Percentiles rank a stretch among this genome's conserved stretches.
phyloP scores from a whole-genome alignment of 2,888 invertebrate species.

The Sclerodermus sp. region DNA sequence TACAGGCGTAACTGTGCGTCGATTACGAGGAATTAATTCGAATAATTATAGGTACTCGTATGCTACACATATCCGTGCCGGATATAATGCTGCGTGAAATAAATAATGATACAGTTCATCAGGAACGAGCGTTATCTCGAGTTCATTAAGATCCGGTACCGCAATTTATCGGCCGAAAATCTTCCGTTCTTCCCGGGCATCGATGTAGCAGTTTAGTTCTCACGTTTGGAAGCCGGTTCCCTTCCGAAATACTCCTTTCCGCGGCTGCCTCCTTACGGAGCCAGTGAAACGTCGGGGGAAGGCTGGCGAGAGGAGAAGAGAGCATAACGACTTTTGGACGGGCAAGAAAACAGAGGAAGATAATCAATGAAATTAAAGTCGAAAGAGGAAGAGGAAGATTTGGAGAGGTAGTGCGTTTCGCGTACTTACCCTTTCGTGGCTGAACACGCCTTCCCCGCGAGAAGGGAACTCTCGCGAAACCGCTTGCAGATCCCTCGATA shows the following conservation, averaged over 20 bases:
- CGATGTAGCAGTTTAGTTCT: too few relatives aligned
- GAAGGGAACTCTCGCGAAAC: slow-evolving; percentile 26
- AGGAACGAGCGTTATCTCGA: too few relatives aligned
- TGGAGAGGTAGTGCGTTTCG: slow-evolving; percentile 9
- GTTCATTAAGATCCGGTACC: too few relatives aligned
- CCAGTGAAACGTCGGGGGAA: background rate
- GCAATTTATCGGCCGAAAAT: too few relatives aligned
- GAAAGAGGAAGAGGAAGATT: slow-evolving; percentile 14
- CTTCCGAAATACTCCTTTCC: too few relatives aligned
- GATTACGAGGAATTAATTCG: background rate
- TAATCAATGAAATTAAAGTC: slow-evolving; percentile 1
- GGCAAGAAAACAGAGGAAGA: background rate
- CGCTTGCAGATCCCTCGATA: slow-evolving; percentile 39
- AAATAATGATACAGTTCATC: background rate
- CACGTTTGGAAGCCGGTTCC: too few relatives aligned
- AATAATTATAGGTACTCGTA: background rate
- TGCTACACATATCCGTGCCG: background rate
- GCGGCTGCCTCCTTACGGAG: too few relatives aligned
- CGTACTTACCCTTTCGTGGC: slow-evolving; percentile 22
- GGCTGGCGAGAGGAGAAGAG: background rate
- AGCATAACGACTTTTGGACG: background rate
- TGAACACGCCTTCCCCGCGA: slow-evolving; percentile 23
- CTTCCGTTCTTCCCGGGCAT: too few relatives aligned
- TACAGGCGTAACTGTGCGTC: background rate
- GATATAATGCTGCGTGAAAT: background rate